These are phyloP conservation scores for Perithous albicinctus DNA, from an alignment of 2,888 invertebrate species.

Conservation along the genomic window DNA sequence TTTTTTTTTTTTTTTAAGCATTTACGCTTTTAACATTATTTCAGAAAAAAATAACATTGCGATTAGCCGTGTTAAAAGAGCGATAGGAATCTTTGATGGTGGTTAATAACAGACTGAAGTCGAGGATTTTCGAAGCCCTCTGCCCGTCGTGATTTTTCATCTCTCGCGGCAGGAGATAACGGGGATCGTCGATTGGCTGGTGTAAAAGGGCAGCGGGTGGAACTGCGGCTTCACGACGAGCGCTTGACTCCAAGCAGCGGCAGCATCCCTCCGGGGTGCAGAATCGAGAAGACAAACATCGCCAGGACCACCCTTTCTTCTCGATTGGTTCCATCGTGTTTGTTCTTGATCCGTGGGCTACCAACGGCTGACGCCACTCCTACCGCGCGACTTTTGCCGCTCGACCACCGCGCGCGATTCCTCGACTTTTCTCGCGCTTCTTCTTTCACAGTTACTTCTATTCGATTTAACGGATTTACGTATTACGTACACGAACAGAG, in stretches of 20 bases:
- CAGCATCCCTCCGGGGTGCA: slow-evolving; percentile 74
- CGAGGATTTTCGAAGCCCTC: slow-evolving; percentile 53
- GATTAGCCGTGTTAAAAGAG: background rate
- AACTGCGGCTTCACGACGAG: slow-evolving; percentile 25
- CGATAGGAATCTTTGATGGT: slow-evolving; percentile 45
- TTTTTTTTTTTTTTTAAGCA: no score
- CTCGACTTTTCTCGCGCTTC: slow-evolving; percentile 2
- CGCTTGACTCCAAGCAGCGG: slow-evolving; percentile 46
- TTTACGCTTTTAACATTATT: background rate
- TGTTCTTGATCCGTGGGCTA: slow-evolving; percentile 69
- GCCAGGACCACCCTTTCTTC: slow-evolving; percentile 78
- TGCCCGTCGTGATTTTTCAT: slow-evolving; percentile 57
- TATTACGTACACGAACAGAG: slow-evolving; percentile 52
- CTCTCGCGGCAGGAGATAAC: slow-evolving; percentile 37
- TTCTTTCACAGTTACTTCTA: slow-evolving; percentile 19
- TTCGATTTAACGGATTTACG: slow-evolving; percentile 64
- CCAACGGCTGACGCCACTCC: slow-evolving; percentile 75
- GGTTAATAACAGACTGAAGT: slow-evolving; percentile 73
- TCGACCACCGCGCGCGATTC: slow-evolving; percentile 5
- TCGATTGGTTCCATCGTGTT: slow-evolving; percentile 80
- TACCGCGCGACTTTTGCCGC: slow-evolving; percentile 58
- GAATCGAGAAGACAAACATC: slow-evolving; percentile 76
- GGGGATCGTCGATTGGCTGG: slow-evolving; percentile 67
- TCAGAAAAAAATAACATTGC: background rate
- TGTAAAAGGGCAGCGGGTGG: slow-evolving; percentile 22